phyloP scores from a whole-genome alignment of 2,113 vertebrate species.

The Balaenoptera acutorostrata region DNA sequence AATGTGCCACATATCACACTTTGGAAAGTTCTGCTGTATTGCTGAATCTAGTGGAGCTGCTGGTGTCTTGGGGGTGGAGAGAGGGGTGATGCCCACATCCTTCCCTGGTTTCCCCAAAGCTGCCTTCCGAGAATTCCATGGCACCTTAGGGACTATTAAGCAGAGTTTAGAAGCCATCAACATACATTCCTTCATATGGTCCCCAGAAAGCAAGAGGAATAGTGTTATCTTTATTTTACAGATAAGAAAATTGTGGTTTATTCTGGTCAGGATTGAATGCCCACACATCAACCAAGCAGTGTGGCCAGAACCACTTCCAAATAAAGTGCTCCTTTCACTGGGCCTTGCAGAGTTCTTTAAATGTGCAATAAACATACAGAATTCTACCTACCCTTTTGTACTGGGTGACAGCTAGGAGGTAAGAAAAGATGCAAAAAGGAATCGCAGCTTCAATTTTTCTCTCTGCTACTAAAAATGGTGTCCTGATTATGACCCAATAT shows the following conservation, averaged over 20 bases:
- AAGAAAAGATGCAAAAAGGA: not conserved
- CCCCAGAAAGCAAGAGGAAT: not conserved
- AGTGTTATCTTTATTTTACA: not conserved
- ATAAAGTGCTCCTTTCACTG: not conserved
- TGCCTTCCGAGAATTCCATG: not conserved
- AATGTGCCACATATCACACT: not conserved
- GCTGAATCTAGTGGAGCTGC: not conserved
- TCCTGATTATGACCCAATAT: not conserved
- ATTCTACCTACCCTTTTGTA: not conserved
- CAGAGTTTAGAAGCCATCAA: not conserved
- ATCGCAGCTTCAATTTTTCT: not conserved
- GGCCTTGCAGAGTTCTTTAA: not conserved
- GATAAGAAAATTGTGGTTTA: not conserved
- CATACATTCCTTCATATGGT: not conserved
- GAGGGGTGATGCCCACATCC: not conserved
- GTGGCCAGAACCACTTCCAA: not conserved
- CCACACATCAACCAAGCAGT: fast-evolving
- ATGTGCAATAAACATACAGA: not conserved
- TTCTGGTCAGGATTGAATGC: not conserved
- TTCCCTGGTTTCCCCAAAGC: not conserved
- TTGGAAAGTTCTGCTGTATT: not conserved
- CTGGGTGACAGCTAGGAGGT: not conserved
- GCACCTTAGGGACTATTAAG: not conserved
- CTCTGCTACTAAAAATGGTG: not conserved
- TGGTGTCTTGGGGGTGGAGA: not conserved